These are phyloP conservation scores for Balanococcus diminutus DNA, from an alignment of 2,888 invertebrate species.

Conservation along the genomic window DNA sequence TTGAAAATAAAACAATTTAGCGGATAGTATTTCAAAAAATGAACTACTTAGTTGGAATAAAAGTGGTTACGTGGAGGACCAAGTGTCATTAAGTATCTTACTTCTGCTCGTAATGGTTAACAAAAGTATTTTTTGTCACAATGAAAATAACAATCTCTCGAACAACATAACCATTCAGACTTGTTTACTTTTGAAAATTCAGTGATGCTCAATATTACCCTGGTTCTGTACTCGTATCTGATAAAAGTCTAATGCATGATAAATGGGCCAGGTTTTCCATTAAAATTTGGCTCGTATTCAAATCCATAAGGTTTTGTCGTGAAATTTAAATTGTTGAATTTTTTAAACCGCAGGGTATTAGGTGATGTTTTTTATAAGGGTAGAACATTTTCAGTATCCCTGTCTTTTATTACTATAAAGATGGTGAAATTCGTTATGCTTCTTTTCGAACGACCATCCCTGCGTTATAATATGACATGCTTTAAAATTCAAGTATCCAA, in stretches of 20 bases:
- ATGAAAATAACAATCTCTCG: slow-evolving; percentile 4
- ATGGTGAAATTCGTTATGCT: slow-evolving; percentile 1
- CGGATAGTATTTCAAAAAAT: neutral
- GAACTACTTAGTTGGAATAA: neutral
- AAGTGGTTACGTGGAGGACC: neutral
- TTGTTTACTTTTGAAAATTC: slow-evolving; percentile 13
- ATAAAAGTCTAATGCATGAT: neutral
- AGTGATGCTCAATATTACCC: neutral
- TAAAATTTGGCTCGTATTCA: neutral
- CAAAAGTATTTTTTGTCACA: slow-evolving; percentile 1
- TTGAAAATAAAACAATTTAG: neutral
- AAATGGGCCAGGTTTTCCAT: neutral
- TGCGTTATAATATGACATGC: neutral
- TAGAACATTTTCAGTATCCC: neutral
- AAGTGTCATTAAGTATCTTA: slow-evolving; percentile 27
- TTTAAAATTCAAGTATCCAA: slow-evolving; percentile 12
- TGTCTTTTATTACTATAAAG: neutral
- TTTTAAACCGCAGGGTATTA: neutral
- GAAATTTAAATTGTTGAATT: neutral
- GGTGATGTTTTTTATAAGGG: neutral
- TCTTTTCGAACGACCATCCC: neutral
- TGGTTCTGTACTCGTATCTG: neutral
- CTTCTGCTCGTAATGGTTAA: neutral
- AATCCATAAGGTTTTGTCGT: neutral
- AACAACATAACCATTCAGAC: neutral